phyloP scores from a whole-genome alignment of 2,113 vertebrate genomes.

The Hypocryptadius cinnamomeus region DNA sequence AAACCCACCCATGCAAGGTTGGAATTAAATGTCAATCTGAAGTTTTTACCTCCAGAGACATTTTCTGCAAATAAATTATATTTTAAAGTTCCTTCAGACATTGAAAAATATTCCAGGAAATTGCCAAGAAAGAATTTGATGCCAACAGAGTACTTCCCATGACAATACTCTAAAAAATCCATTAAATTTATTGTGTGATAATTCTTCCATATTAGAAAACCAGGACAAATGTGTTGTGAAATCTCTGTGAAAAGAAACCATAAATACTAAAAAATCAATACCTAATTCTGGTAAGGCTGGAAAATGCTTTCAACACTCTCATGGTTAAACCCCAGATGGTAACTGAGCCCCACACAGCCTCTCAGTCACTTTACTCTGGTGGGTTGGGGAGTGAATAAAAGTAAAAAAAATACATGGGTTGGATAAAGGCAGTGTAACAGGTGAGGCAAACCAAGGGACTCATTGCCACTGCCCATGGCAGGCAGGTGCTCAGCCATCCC shows the following conservation, averaged over 20 bases:
- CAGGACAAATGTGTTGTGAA: neutral
- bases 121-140: neutral
- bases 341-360: neutral
- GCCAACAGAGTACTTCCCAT: neutral
- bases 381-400: neutral
- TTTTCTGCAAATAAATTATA: neutral
- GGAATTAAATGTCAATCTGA: neutral
- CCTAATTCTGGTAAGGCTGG: neutral
- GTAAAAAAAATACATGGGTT: neutral
- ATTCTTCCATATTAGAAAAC: neutral
- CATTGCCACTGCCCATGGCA: neutral
- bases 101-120: neutral
- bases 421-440: neutral
- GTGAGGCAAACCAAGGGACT: neutral
- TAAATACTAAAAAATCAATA: neutral
- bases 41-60: neutral
- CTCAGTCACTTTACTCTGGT: neutral
- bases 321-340: neutral
- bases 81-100: neutral
- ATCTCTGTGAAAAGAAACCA: neutral
- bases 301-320: neutral
- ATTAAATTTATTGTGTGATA: neutral
- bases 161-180: neutral
- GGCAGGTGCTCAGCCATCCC: neutral
- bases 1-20: accelerated